Evolutionary conservation across 2,797 vertebrate species (phyloP), one percentile per base, ranked within the genome.

Genomic region (Gastrophryne carolinensis): DNA sequence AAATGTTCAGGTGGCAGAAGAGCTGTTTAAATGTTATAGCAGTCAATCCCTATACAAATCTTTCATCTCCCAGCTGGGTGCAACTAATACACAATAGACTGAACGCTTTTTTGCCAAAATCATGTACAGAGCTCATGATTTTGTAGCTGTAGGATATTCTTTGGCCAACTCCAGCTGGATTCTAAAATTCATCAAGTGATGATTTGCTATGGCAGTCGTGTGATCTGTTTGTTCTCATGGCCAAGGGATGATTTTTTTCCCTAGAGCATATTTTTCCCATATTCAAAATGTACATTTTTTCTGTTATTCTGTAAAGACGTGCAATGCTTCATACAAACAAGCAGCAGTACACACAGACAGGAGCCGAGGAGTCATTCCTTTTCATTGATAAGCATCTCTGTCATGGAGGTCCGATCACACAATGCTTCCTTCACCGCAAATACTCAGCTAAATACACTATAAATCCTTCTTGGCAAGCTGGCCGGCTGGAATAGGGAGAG

Each of bases 321-420:
- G 35, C 23, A 15, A 35, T 44, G 57, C 15, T 54, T 56, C 57
- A 49, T 56, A 39, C 21, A 57, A 70, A 58, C 12, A 26, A 35
- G 27, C 44, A 89, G 90, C 47, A 89, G 89, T 86, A 91, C 89
- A 90, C 89, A 87, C 81, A 84, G 86, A 87, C 87, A 85, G 92
- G 88, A 95, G 94, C 94, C 93, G 90, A 81, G 87, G 81, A 81
- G 87, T 90, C 91, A 94, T 95, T 93, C 92, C 85, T 84, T 84
- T 88, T 85, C 87, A 92, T 84, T 91, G 91, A 93, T 92, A 92
- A 90, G 88, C 87, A 86, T 90, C 84, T 82, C 85, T 83, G 75
- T 81, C 84, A 72, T 84, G 85, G 44, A 88, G 87, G 81, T 85
- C 85, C 83, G 84, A 91, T 86, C 88, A 85, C 87, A 92, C 86